Base-by-base conservation (phyloP, 2,888 invertebrate species). In the Tachina grossa region DNA sequence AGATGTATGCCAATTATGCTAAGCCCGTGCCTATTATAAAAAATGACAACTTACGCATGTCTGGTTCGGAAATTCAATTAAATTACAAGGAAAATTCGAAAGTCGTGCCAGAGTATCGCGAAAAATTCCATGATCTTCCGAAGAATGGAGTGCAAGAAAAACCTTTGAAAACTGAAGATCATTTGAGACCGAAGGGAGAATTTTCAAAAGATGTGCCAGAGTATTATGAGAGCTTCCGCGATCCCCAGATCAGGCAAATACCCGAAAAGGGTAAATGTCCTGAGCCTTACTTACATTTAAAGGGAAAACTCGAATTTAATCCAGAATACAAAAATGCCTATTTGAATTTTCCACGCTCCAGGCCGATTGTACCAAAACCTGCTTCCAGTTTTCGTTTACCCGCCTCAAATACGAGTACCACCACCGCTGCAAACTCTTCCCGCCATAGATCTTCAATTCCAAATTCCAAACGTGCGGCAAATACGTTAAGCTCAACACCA, bases 271-370 rank as follows among this genome's bases (percentile, higher is more conserved):
- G 91, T 10, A 93, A 92, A 87, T 90, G 91, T 31, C 89, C 91
- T 0, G 91, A 92, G 57, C 91, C 93, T 3, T 91, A 90, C 39
- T 87, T 93, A n/a, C 90, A 91, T 0, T 89, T 93, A 11, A 91
- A 90, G 66, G 93, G 92, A n/a, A 92, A 92, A 87, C 89, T 92
- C 77, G 93, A 93, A 88, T 93, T 93, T 87, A 92, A 92, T 88
- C 92, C 93, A 0, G 93, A 93, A 85, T 93, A 93, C 84, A 89
- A 91, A 45, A 92, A 91, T 68, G 92, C 90, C 31, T 93, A 91
- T 81, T 85, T 91, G 63, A 91, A 93, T 83, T 92, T 92, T 87
- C 92, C 93, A 55, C 90, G 93, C 31, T 90, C 91, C 3, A 89
- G 93, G 3, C 93, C 93, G 2, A 89, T 92, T 53, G 90, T 90